Evolutionary conservation across 2,797 vertebrate genomes (phyloP), one percentile per base, ranked within the genome.

Genomic region (Bryconaethiops microstoma): DNA sequence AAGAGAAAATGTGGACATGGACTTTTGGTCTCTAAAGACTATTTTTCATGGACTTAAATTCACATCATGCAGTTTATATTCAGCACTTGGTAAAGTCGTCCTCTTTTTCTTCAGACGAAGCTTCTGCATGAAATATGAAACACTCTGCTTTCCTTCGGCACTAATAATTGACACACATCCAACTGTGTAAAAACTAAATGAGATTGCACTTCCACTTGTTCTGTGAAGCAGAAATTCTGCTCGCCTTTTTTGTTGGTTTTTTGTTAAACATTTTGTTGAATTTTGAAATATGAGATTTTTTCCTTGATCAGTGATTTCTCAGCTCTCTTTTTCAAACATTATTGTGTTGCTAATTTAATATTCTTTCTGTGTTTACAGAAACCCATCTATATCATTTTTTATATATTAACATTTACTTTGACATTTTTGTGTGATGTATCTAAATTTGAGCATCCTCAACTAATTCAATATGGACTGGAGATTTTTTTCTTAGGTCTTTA

Each of bases 11-110:
- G 25, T 74, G 57, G 13, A 39, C 17, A 48, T 3, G 23, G 52
- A 48, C 55, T 40, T 9, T 54, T 60, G 25, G 19, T 76, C 16
- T 64, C 54, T 70, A 7, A 70, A 81, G 54, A 65, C 5, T 52
- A 63, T 76, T 76, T 14, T 62, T 69, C 7, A 16, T 65, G 29
- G 19, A 60, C 19, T 25, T 68, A 67, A 23, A 57, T 59, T 6
- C 39, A 74, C 13, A 23, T 60, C 10, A 52, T 14, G 19, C 19
- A 74, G 55, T 62, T 10, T 54, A 23, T 55, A 13, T 40, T 13
- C 25, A 70, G 13, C 13, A 23, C n/a, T 23, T 23, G n/a, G n/a
- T 52, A 6, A 23, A 19, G 35, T 23, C 59, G 12, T 17, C 19
- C 5, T 67, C 3, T 14, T 67, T 74, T 57, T 42, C 23, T 17